Evolutionary conservation across 2,797 vertebrate species (phyloP).

Genomic region (Somateria mollissima): DNA sequence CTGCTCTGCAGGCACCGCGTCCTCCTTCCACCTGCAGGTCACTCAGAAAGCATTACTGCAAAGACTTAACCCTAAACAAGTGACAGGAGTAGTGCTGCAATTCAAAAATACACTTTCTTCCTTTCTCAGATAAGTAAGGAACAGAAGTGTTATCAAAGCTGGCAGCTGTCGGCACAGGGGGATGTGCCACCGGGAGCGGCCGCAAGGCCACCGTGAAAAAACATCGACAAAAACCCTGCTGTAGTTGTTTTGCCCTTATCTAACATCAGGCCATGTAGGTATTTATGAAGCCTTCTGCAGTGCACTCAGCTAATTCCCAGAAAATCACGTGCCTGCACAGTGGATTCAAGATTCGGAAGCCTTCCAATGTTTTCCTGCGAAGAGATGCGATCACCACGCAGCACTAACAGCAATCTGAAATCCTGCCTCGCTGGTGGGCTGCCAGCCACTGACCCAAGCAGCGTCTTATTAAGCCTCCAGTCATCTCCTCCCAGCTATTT

Average conservation of each 20-base stretch:
- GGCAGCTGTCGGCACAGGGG: background rate
- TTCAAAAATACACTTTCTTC: background rate
- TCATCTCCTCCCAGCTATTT: background rate
- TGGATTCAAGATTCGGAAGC: background rate
- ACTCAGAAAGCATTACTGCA: background rate
- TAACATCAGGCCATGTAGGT: background rate
- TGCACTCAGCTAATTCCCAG: background rate
- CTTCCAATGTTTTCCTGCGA: constrained; percentile 4
- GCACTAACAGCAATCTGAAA: background rate
- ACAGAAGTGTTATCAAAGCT: background rate
- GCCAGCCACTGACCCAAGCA: background rate
- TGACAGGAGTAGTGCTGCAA: background rate
- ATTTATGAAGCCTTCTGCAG: background rate
- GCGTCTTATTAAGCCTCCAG: background rate
- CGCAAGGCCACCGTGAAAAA: background rate
- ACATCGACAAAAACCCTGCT: background rate
- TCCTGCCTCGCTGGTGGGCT: background rate
- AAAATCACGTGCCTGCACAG: background rate
- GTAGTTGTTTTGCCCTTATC: background rate
- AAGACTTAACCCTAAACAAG: background rate
- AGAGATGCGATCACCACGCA: background rate
- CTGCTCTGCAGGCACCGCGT: background rate
- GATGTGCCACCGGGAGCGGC: background rate
- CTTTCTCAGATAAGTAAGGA: background rate
- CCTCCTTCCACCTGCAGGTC: background rate